Evolutionary conservation across 2,113 vertebrate species (phyloP), one percentile per base, ranked within the genome.

Genomic region (Ahaetulla prasina): DNA sequence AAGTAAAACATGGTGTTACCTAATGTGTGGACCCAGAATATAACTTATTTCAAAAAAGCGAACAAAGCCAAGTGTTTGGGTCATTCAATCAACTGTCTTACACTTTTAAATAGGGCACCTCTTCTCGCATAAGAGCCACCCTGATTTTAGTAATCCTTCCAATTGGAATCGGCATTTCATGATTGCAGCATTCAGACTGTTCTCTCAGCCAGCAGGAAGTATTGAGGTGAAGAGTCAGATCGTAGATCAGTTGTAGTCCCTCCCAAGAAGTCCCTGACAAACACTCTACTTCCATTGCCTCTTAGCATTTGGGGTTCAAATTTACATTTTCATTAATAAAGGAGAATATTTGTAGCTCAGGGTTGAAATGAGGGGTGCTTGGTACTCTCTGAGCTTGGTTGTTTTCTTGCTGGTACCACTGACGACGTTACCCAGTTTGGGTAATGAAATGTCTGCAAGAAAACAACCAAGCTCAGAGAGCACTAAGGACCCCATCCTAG

Each of bases 211-310:
- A 50, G 53, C 20, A 18, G 52, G 88, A 89, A 7, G 27, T 85
- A 89, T 57, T 11, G 43, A 85, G 45, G 53, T 60, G n/a, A 92
- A 89, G 74, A 84, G 45, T 92, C 74, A 92, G 88, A 92, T 92
- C 20, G 43, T 27, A 92, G 89, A 54, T 89, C 27, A 27, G 27
- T 52, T 89, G 50, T 54, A 85, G 25, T 54, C 49, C 8, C 39
- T 92, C 12, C 52, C 52, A 92, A 53, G 43, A 60, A 30, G 57
- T 52, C 54, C 25, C 8, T 53, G 47, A 45, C 30, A 49, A 47
- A 30, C 35, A 30, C 2, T 85, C 43, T 89, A 27, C 63, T 57
- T 22, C 39, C 84, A 47, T 47, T 35, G 8, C 25, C 54, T 39
- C 43, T 89, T 35, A 89, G 27, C 20, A 27, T 25, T 57, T 89